Percentiles rank a stretch among this genome's conserved stretches.
Evolutionary conservation across 2,888 invertebrate genomes (phyloP).

Genomic region (Pachycephus smyrnensis): DNA sequence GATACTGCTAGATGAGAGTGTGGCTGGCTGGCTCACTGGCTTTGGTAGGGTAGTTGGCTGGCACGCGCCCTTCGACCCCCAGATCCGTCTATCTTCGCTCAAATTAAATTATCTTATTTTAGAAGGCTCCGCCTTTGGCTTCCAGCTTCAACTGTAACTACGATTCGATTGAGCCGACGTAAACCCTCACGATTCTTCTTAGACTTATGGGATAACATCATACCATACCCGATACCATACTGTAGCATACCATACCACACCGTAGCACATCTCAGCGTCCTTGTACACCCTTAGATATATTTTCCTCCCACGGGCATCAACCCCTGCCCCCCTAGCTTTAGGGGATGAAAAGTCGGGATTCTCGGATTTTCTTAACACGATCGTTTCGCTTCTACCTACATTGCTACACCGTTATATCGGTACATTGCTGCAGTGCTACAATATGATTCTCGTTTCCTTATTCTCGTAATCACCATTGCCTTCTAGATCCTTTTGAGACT

Average conservation of each 20-base stretch:
- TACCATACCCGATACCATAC: not conserved
- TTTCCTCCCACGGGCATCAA: not conserved
- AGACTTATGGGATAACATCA: not conserved
- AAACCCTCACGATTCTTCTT: conserved; percentile 11
- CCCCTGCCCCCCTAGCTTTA: not conserved
- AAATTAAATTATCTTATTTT: conserved; percentile 40
- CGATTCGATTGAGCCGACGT: conserved; percentile 28
- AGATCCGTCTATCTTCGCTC: conserved; percentile 27
- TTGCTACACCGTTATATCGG: not conserved
- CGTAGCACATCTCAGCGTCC: not conserved
- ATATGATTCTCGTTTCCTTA: not conserved
- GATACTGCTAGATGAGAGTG: conserved; percentile 4
- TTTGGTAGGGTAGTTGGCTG: conserved; percentile 18
- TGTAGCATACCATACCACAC: not conserved
- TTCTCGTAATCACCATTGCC: not conserved
- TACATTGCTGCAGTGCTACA: not conserved
- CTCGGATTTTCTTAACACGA: not conserved
- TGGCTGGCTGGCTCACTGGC: not conserved
- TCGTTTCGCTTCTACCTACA: not conserved
- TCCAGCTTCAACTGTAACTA: conserved; percentile 16
- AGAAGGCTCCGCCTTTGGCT: conserved; percentile 24
- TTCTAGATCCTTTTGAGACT: not conserved
- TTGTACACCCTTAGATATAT: not conserved
- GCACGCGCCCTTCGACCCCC: conserved; percentile 40
- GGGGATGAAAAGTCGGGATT: not conserved